Conservation (phyloP, 2,888 invertebrate genomes). For the Eurytoma californica region DNA sequence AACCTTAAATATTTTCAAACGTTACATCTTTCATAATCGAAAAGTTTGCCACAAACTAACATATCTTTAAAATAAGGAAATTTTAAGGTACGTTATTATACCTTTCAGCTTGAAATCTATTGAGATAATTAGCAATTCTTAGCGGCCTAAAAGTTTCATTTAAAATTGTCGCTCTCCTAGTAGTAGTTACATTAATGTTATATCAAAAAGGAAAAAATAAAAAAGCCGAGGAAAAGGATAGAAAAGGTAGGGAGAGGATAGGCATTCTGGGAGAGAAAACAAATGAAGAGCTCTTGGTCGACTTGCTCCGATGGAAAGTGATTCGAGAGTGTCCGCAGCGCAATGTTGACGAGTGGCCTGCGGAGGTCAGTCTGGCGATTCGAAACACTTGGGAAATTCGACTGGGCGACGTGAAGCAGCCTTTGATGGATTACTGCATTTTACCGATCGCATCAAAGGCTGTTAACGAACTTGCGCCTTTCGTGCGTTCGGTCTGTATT, state of each 20-base stretch:
- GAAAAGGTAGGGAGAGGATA: neutral
- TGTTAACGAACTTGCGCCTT: constrained; percentile 66
- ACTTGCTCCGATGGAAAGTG: constrained; percentile 82
- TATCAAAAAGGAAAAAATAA: too few relatives aligned
- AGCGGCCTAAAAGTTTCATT: too few relatives aligned
- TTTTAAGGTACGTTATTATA: too few relatives aligned
- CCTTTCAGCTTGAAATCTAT: too few relatives aligned
- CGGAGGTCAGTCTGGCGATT: constrained; percentile 81
- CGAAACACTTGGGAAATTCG: constrained; percentile 77
- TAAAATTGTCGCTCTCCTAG: too few relatives aligned
- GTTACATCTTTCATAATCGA: too few relatives aligned
- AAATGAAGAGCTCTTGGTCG: constrained; percentile 82
- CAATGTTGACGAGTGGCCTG: constrained; percentile 76
- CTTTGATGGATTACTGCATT: constrained; percentile 79
- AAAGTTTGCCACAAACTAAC: too few relatives aligned
- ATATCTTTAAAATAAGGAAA: too few relatives aligned
- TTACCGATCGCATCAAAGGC: constrained; percentile 77
- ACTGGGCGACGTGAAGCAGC: constrained; percentile 80
- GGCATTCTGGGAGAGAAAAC: constrained; percentile 78
- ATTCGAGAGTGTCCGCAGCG: constrained; percentile 77
- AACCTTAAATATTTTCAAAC: too few relatives aligned
- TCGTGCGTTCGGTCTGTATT: constrained; percentile 79
- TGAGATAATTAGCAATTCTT: too few relatives aligned
- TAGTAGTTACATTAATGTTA: too few relatives aligned
- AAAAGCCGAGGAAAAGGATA: neutral